Evolutionary conservation across 1,140 invertebrate genomes (phyloP).

Genomic region (Idris sp.): DNA sequence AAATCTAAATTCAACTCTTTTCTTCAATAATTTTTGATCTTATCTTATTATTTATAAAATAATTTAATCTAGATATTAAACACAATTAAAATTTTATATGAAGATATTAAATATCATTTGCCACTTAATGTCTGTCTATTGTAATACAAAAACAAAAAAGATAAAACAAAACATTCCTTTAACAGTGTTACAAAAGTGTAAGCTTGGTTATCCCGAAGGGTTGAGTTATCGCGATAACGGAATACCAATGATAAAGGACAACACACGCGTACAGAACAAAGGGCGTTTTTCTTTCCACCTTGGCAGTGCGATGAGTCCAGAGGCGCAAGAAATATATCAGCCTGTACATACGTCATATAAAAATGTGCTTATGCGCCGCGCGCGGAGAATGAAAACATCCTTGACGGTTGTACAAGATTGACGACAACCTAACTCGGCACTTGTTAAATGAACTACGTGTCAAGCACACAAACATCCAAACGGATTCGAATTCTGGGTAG

Average conservation of each 20-base stretch:
- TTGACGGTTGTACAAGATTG: slow-evolving; percentile 55
- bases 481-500: no score
- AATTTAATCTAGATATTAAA: no score
- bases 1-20: slow-evolving; percentile 1
- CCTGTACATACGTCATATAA: slow-evolving; percentile 73
- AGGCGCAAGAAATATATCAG: slow-evolving; percentile 73
- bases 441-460: slow-evolving; percentile 56
- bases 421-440: slow-evolving; percentile 53
- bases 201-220: slow-evolving; percentile 62
- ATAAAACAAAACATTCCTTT: slow-evolving; percentile 41
- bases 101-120: no score
- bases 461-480: slow-evolving; percentile 36
- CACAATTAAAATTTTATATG: no score
- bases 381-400: slow-evolving; percentile 66
- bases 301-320: slow-evolving; percentile 42
- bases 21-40: no score
- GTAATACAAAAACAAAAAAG: slow-evolving; percentile 22
- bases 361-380: slow-evolving; percentile 73
- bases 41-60: no score
- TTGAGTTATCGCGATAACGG: slow-evolving; percentile 63
- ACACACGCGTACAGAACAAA: slow-evolving; percentile 65
- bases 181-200: slow-evolving; percentile 46
- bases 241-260: slow-evolving; percentile 72
- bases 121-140: slow-evolving; percentile 30
- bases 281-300: slow-evolving; percentile 64